Evolutionary conservation across 2,888 invertebrate species (phyloP), one percentile per base, ranked within the genome.

Genomic region (Chrysopilus asiliformis): DNA sequence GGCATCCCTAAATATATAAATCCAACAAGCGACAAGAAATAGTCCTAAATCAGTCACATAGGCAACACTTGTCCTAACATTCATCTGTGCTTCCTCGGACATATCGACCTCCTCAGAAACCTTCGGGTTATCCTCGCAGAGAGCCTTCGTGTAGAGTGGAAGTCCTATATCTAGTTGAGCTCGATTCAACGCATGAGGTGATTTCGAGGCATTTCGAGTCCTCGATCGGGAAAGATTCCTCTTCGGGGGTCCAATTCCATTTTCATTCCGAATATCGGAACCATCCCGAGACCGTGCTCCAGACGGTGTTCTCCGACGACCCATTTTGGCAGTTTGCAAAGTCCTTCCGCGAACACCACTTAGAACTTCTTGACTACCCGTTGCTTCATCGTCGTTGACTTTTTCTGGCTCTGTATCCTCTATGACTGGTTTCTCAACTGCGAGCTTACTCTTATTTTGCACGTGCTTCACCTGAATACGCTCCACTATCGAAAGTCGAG

Each of bases 1-100:
- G 53, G 83, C 82, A 53, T 81, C 81, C 52, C 79, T 79, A 53
- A 84, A 85, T 38, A 84, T 61, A 60, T 84, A 86, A 22, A 85
- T 68, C 74, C 84, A 86, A 56, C 79, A 76, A 16, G 86, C 85
- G 10, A 84, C 72, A 24, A 76, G 46, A 41, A 86, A 71, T 50
- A 86, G 68, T 27, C 79, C 76, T 40, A 83, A 56, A 56, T 86
- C 85, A 1, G 80, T 80, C 16, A 74, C 62, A 53, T 81, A 84
- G 53, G 77, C 79, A 16, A 84, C 65, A 1, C 71, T 73, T 2
- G 77, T 71, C 44, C 76, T 70, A 2, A 82, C 79, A 46, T 74
- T 78, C 20, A 68, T 67, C 50, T 77, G 74, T 1, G 80, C 76
- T 49, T 73, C 68, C 43, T 72, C 67, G 42, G 71, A 68, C 34